Base-by-base conservation (phyloP, 2,113 vertebrate genomes). In the Taxidea taxus region DNA sequence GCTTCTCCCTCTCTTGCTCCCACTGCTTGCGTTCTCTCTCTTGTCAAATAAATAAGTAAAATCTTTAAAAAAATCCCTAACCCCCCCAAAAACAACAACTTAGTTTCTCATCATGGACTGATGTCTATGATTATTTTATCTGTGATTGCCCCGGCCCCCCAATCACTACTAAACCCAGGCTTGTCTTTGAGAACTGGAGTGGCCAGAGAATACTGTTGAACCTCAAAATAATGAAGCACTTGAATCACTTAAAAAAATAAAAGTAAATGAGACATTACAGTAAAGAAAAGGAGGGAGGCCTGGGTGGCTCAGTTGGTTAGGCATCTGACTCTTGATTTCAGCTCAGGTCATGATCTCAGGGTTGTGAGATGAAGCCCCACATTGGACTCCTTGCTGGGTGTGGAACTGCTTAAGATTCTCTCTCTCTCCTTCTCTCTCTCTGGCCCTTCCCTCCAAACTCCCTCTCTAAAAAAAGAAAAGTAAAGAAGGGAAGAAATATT, bases 121-220 rank as follows among this genome's bases (percentile, higher is more conserved):
- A 51, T 0, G 0, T 21, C 7, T 44, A 34, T 18, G 47, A 9
- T 47, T 9, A 18, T 70, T 75, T 51, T 39, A 42, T 14, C 0
- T 15, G 13, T 31, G 4, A 25, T 6, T 56, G 10, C 20, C 13
- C 34, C 29, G 1, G 2, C 60, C 37, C n/a, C 74, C 29, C 58
- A 12, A 27, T 4, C 60, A 31, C 16, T 3, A 23, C 42, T 31
- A n/a, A 80, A 42, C 37, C 27, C 25, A 21, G 2, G 3, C 83
- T 68, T 8, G 42, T 7, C 64, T 87, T 47, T 34, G n/a, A 80
- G 29, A 60, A 15, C 20, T 39, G 47, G 42, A 77, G 20, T 15
- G 20, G 20, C 64, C 64, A 89, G 64, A 51, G 91, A 66, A 70
- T 64, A 14, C 25, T 51, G n/a, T 29, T 44, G 66, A 54, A 94